Evolutionary conservation across 2,113 vertebrate species (phyloP), one percentile per base, ranked within the genome.

Genomic region (Cynocephalus volans): DNA sequence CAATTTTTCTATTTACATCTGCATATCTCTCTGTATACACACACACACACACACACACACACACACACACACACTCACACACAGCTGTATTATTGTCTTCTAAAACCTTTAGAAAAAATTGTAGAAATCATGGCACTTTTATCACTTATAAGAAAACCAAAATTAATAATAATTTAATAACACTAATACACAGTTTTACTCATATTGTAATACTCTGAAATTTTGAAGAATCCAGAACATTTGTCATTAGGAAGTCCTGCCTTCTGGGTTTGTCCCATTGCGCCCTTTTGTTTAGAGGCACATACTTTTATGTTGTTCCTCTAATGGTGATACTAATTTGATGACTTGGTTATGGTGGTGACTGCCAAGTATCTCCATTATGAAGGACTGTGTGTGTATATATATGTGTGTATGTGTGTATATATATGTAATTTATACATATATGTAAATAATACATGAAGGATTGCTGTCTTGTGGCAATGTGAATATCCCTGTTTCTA

Each of bases 121-220:
- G 4, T 81, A 69, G 24, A 79, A 91, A 83, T 72, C 2, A 26
- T 60, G 64, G 48, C 21, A 48, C 14, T 75, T 67, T 14, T 15
- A 56, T 88, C 3, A 24, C 33, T 83, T 62, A 56, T 82, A 64
- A 17, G 33, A 88, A 70, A 90, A 88, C 73, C 21, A 80, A 70
- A 90, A 88, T 79, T 17, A 80, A 19, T 48, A 69, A 77, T 88
- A 75, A 93, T 41, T 93, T 93, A 87, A 83, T 75, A 50, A 45
- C 12, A 24, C 26, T 65, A 56, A 50, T 17, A n/a, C 24, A 48
- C 9, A 93, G 11, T 64, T 41, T 84, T 85, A 33, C 18, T 92
- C 18, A 54, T 18, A 65, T 7, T 50, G 8, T 24, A 75, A 21
- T 60, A 79, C 1, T 56, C 26, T 36, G 33, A 62, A 33, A 23